Percentiles rank a stretch among this genome's conserved stretches.
Evolutionary conservation across 2,888 invertebrate genomes (phyloP).

Genomic region (Diabrotica balteata): DNA sequence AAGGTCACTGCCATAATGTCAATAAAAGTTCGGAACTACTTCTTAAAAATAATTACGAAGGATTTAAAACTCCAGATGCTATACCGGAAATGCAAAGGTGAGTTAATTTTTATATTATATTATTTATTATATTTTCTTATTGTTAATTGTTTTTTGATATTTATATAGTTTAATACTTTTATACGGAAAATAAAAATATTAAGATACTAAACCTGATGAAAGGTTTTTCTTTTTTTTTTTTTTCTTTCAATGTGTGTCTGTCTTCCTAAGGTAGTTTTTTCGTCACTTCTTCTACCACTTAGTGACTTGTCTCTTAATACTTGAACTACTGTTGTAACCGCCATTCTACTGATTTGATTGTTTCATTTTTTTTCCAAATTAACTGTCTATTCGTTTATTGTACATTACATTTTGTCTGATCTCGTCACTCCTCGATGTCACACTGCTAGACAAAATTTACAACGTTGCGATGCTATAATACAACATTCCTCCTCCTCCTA

Average conservation of each 20-base stretch:
- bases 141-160: not conserved
- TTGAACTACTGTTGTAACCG: too few species aligned
- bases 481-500: too few species aligned
- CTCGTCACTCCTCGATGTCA: not conserved
- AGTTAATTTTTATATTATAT: not conserved
- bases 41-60: constrained; percentile 47
- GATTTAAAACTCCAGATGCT: constrained; percentile 41
- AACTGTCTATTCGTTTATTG: not conserved
- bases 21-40: constrained; percentile 53
- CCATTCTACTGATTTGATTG: too few species aligned
- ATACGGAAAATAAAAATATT: too few species aligned
- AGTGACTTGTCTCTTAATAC: too few species aligned
- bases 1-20: constrained; percentile 42
- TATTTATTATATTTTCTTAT: not conserved
- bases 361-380: not conserved
- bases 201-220: not conserved
- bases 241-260: too few species aligned
- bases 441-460: too few species aligned
- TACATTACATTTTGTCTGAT: not conserved
- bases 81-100: constrained; percentile 45
- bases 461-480: too few species aligned
- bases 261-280: too few species aligned
- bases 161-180: not conserved
- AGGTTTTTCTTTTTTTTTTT: not conserved
- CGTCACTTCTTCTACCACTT: too few species aligned